phyloP scores from a whole-genome alignment of 2,888 invertebrate species.

The Lasiommata megera region DNA sequence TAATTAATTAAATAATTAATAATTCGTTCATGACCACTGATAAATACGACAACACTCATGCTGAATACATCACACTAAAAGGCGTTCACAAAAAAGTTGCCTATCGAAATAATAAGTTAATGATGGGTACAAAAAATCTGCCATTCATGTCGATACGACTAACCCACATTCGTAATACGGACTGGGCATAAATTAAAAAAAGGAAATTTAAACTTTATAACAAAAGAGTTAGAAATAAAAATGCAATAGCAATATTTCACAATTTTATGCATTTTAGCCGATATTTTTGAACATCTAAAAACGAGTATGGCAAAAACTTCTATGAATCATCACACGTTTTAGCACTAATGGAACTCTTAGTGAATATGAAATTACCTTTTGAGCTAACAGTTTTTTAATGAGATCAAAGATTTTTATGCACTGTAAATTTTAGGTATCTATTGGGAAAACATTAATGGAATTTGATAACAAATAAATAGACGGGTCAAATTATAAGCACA shows the following conservation, averaged over 20 bases:
- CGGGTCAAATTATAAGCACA: no score
- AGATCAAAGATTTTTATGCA: not conserved
- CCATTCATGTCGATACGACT: constrained; percentile 20
- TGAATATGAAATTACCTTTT: constrained; percentile 4
- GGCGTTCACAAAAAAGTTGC: constrained; percentile 2
- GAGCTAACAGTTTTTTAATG: constrained; percentile 1
- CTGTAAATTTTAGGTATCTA: not conserved
- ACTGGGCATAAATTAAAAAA: not conserved
- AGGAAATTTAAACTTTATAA: not conserved
- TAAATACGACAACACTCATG: not conserved
- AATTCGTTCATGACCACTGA: no score
- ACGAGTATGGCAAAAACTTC: not conserved
- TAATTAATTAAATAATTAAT: no score
- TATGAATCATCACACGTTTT: constrained; percentile 2
- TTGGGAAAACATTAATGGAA: not conserved
- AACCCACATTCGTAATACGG: constrained; percentile 13
- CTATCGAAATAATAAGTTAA: constrained; percentile 29
- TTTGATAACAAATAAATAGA: not conserved
- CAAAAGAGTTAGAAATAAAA: not conserved
- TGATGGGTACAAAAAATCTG: constrained; percentile 24
- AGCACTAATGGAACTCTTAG: constrained; percentile 1
- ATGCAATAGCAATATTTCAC: not conserved
- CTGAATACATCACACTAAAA: constrained; percentile 6
- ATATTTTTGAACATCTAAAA: constrained; percentile 1
- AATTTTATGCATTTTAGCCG: not conserved